These are phyloP conservation scores for Siniperca scherzeri DNA, from an alignment of 2,797 vertebrate genomes.

Conservation along the genomic window DNA sequence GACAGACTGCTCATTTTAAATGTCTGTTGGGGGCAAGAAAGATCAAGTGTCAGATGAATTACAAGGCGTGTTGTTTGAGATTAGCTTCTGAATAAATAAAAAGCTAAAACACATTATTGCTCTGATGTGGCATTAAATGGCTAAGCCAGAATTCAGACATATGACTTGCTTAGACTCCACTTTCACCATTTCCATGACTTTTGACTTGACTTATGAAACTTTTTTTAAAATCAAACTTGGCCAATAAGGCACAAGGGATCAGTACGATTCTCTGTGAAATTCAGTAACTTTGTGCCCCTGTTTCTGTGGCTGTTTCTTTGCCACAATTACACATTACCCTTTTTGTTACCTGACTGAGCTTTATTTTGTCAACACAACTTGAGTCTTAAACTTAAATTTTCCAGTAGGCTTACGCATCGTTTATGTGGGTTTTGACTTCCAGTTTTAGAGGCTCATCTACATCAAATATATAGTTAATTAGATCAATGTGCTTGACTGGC, in stretches of 20 bases:
- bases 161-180: background rate
- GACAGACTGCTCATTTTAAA: constrained; percentile 42
- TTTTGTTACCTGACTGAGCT: constrained; percentile 3
- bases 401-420: background rate
- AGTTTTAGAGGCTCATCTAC: background rate
- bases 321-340: constrained; percentile 2
- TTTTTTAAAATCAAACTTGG: background rate
- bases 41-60: constrained; percentile 32
- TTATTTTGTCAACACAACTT: background rate
- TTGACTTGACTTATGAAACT: constrained; percentile 5
- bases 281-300: background rate
- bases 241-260: background rate
- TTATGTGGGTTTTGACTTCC: background rate
- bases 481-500: constrained; percentile 1
- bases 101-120: background rate
- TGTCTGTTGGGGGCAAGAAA: constrained; percentile 19
- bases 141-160: background rate
- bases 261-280: background rate
- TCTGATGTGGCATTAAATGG: constrained; percentile 12
- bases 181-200: constrained; percentile 7
- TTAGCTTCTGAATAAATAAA: constrained; percentile 8
- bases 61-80: constrained; percentile 20
- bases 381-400: background rate
- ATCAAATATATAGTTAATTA: constrained; percentile 25
- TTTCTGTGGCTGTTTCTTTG: background rate